These are phyloP conservation scores for Drosophila kurseongensis DNA, from an alignment of 1,140 invertebrate species.

Conservation along the genomic window DNA sequence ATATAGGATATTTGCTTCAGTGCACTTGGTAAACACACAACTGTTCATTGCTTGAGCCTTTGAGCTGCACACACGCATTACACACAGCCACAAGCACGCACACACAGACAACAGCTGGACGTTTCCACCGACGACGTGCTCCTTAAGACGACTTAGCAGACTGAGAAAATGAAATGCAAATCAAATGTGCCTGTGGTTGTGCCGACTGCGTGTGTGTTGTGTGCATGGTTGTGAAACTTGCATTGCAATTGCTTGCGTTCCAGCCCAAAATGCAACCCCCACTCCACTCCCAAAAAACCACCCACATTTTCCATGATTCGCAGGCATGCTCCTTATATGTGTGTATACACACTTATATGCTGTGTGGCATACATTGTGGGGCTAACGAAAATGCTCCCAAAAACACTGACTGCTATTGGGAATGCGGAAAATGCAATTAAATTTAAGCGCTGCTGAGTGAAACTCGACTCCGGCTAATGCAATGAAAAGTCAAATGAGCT, in stretches of 20 bases:
- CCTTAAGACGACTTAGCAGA: conserved; percentile 48
- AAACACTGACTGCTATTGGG: conserved; percentile 38
- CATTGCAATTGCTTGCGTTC: conserved; percentile 17
- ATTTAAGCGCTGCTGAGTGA: conserved; percentile 47
- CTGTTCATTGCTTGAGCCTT: conserved; percentile 46
- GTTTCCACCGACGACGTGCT: conserved; percentile 29
- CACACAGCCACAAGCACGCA: conserved; percentile 21
- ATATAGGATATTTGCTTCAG: not conserved
- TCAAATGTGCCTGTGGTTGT: conserved; percentile 52
- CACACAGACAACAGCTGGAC: conserved; percentile 20
- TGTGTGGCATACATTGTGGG: conserved; percentile 23
- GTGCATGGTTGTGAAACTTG: conserved; percentile 30
- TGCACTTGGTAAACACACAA: conserved; percentile 14
- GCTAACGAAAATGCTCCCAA: conserved; percentile 37
- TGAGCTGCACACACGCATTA: conserved; percentile 53
- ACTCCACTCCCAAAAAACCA: not conserved
- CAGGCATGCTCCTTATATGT: conserved; percentile 6
- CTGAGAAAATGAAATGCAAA: conserved; percentile 70
- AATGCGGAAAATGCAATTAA: conserved; percentile 53
- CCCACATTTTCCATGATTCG: conserved; percentile 11
- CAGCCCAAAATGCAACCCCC: not conserved
- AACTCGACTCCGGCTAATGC: conserved; percentile 46
- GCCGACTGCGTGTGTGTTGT: not conserved
- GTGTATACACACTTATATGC: not conserved
- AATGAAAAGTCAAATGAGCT: conserved; percentile 52